Evolutionary conservation across 2,888 invertebrate species (phyloP).

Genomic region (Drosophila tanythrix): DNA sequence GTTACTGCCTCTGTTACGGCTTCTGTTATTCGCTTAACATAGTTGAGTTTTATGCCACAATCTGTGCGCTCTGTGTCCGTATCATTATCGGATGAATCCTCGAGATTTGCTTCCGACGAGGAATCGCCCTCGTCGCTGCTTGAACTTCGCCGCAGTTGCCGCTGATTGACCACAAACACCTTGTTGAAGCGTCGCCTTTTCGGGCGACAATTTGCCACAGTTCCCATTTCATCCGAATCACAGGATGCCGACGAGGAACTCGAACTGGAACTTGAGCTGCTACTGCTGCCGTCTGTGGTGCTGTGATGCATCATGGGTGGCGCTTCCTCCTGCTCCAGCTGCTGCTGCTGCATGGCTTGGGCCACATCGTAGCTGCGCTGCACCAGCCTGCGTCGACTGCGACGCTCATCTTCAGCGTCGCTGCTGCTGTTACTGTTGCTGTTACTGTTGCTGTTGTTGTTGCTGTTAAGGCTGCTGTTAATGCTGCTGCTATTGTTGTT

Average conservation of each 20-base stretch:
- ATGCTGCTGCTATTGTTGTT: constrained; percentile 42
- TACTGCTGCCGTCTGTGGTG: constrained; percentile 69
- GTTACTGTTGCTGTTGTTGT: constrained; percentile 38
- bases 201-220: constrained; percentile 86
- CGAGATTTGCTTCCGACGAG: constrained; percentile 86
- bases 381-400: constrained; percentile 63
- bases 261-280: constrained; percentile 81
- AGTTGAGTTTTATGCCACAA: constrained; percentile 84
- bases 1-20: constrained; percentile 23
- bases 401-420: constrained; percentile 43
- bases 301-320: constrained; percentile 56
- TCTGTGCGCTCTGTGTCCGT: constrained; percentile 86
- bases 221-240: constrained; percentile 87
- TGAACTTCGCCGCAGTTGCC: constrained; percentile 83
- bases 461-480: constrained; percentile 45
- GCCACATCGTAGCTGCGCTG: constrained; percentile 83
- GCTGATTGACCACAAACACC: constrained; percentile 89
- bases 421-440: constrained; percentile 46
- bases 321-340: constrained; percentile 3
- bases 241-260: constrained; percentile 84
- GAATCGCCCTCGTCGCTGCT: constrained; percentile 88
- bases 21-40: constrained; percentile 76
- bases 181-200: constrained; percentile 87
- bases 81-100: constrained; percentile 89
- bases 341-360: constrained; percentile 40